Evolutionary conservation across 1,140 invertebrate species (phyloP), one percentile per base, ranked within the genome.

Genomic region (Agraylea sexmaculata): DNA sequence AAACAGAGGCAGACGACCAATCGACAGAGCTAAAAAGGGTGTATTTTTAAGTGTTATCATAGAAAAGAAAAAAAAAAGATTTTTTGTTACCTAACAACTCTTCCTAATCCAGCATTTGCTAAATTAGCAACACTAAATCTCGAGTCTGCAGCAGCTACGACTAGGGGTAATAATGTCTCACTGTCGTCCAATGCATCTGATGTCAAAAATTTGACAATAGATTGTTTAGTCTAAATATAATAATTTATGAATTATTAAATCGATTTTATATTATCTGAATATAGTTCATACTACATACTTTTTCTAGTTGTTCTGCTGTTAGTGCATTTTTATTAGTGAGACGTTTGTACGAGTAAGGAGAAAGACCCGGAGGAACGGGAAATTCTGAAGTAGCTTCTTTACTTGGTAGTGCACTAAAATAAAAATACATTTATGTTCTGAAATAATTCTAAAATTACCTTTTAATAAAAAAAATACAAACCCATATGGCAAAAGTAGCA

Each of bases 141-240:
- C 1, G 87, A 88, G 57, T 94, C 90, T 1, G 88, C 77, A 6
- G 85, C 80, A 10, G 83, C 87, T 8, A 93, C 74, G 11, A 92
- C 77, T 37, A 90, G 66, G 45, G 86, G 80, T 40, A 81, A 64
- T 13, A 89, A 69, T 28, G 84, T 74, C 40, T 88, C 83, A 10
- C 74, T 66, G 46, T 83, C 77, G 11, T 71, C 68, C 46, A 90
- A 83, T 11, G 87, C 69, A 37, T 84, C 84, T 46, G 74, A 72
- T 20, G 74, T 73, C 29, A 93, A 62, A 52, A 92, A 89, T 51
- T 84, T 87, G 2, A 91, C 72, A 42, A 92, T 77, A 31, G 81
- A 80, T 40, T 84, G 55, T 60, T 88, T 89, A 6, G 75, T 71
- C 64, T 77, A 61, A 62, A 37, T 27, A 35, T 47, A 33, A 36